A percentile compares a stretch with the other conserved stretches of the same genome.
Evolutionary conservation across 2,888 invertebrate species (phyloP).

Genomic region (Ceramica pisi): DNA sequence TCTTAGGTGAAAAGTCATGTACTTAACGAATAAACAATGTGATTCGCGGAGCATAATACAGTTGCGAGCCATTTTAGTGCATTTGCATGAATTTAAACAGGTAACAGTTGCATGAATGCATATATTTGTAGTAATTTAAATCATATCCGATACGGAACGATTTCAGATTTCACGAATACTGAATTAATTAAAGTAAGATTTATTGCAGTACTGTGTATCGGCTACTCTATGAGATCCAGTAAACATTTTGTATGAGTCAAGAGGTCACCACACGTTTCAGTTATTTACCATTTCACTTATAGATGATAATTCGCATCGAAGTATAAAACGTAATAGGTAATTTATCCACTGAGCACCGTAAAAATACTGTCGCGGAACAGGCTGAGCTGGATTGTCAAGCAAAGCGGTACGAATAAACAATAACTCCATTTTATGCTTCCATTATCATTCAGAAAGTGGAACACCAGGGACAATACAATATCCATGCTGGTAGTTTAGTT

Average conservation of each 20-base stretch:
- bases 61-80: slow-evolving; percentile 37
- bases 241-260: slow-evolving; percentile 24
- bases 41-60: slow-evolving; percentile 53
- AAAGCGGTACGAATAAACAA: background rate
- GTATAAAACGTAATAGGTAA: slow-evolving; percentile 21
- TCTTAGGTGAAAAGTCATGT: slow-evolving; percentile 28
- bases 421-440: background rate
- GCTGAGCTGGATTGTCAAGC: slow-evolving; percentile 10
- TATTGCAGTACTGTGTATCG: slow-evolving; percentile 5
- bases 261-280: slow-evolving; percentile 9
- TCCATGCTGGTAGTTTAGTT: background rate
- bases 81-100: slow-evolving; percentile 49
- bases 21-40: slow-evolving; percentile 44
- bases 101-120: slow-evolving; percentile 44
- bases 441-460: background rate
- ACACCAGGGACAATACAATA: background rate
- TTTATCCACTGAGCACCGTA: slow-evolving; percentile 15
- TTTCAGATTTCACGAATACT: slow-evolving; percentile 25
- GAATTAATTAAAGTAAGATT: slow-evolving; percentile 18
- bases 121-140: slow-evolving; percentile 41
- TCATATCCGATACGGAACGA: slow-evolving; percentile 43
- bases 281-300: slow-evolving; percentile 30
- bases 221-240: background rate
- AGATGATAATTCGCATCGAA: slow-evolving; percentile 43
- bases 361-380: slow-evolving; percentile 18